Evolutionary conservation across 2,113 vertebrate species (phyloP).

Genomic region (Protobothrops flavoviridis): DNA sequence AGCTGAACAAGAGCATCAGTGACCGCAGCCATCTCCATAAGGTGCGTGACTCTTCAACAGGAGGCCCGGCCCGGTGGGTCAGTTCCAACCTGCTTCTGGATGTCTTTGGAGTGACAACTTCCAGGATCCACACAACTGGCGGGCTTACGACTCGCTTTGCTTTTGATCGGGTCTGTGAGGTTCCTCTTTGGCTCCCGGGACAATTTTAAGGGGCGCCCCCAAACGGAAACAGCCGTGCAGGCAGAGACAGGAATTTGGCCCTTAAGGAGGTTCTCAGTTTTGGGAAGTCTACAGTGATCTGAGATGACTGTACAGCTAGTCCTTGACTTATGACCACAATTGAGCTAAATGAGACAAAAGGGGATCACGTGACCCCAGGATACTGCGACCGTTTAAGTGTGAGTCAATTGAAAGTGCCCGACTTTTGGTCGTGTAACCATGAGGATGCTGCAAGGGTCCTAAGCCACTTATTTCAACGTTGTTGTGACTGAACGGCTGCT

Average conservation of each 20-base stretch:
- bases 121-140: not conserved
- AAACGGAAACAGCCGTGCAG: not conserved
- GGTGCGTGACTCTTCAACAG: constrained; percentile 64
- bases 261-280: not conserved
- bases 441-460: no score
- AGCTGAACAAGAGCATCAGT: constrained; percentile 87
- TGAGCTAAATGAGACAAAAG: no score
- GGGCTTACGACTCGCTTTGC: not conserved
- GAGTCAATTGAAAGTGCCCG: no score
- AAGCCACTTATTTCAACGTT: no score
- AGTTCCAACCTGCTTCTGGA: not conserved
- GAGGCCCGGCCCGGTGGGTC: not conserved
- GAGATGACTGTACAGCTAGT: not conserved
- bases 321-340: no score
- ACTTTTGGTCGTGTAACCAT: no score
- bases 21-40: constrained; percentile 90
- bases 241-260: not conserved
- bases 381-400: no score
- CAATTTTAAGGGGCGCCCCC: no score
- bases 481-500: no score
- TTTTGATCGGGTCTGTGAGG: not conserved
- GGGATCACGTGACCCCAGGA: no score
- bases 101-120: not conserved
- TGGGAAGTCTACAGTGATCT: not conserved
- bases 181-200: not conserved